These are phyloP conservation scores for Tenthredo scrophulariae DNA, from an alignment of 2,888 invertebrate species.

Conservation along the genomic window DNA sequence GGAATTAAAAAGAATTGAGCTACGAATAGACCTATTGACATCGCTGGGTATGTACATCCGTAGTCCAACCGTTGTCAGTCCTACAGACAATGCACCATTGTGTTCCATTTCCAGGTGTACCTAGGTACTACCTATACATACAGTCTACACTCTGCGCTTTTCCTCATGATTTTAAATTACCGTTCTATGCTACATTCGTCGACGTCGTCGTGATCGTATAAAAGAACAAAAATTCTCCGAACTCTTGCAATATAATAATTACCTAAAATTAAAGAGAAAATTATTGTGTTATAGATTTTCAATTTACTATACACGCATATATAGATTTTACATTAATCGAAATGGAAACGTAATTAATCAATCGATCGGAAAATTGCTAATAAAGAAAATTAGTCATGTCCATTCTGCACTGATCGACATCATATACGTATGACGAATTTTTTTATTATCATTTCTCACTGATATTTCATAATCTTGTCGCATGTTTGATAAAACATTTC, in stretches of 20 bases:
- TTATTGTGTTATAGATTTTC: background rate
- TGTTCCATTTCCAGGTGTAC: conserved; percentile 69
- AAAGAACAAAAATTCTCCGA: background rate
- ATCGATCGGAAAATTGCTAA: background rate
- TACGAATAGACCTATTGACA: conserved; percentile 66
- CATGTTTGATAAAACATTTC: background rate
- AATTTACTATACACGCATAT: no score
- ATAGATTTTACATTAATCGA: background rate
- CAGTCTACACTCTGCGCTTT: conserved; percentile 10
- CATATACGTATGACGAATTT: background rate
- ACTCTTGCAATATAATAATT: background rate
- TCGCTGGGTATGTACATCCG: conserved; percentile 68
- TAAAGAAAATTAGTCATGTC: background rate
- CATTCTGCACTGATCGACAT: background rate
- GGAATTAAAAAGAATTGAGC: conserved; percentile 42
- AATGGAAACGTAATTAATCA: background rate
- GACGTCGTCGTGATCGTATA: conserved; percentile 55
- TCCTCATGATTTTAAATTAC: conserved; percentile 67
- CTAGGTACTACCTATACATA: conserved; percentile 48
- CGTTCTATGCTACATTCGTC: conserved; percentile 56
- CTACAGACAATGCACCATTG: conserved; percentile 70
- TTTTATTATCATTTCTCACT: conserved; percentile 1
- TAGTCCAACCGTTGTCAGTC: conserved; percentile 67
- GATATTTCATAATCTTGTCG: background rate
- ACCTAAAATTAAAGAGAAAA: background rate